Conservation (phyloP, 1,140 invertebrate genomes). For the Drosophila parvula region DNA sequence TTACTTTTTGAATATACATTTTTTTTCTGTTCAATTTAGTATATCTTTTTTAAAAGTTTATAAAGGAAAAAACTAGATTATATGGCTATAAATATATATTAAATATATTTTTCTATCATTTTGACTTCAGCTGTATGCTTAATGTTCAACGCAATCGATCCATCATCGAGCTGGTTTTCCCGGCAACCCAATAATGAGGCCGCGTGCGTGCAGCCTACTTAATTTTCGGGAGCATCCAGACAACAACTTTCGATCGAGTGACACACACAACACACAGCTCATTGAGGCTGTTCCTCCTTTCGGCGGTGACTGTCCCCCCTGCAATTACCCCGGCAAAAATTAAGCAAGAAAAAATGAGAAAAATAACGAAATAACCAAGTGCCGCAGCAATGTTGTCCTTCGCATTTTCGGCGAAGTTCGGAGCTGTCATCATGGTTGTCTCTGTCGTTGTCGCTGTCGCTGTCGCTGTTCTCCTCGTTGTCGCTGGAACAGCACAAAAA, state of each 20-base stretch:
- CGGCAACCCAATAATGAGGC: constrained; percentile 36
- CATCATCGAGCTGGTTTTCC: constrained; percentile 31
- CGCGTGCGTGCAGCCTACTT: constrained; percentile 41
- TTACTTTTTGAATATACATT: not conserved
- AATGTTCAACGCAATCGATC: constrained; percentile 22
- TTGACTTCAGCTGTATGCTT: not conserved
- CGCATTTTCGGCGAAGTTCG: constrained; percentile 60
- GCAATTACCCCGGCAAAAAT: constrained; percentile 57
- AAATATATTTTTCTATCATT: not conserved
- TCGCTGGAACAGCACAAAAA: constrained; percentile 47
- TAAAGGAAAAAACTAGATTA: too few relatives aligned
- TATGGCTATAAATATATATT: too few relatives aligned
- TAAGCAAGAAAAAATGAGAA: constrained; percentile 1
- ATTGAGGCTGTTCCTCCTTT: constrained; percentile 47
- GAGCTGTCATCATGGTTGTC: constrained; percentile 53
- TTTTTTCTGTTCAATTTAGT: too few relatives aligned
- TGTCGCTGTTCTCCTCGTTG: constrained; percentile 54
- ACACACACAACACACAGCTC: constrained; percentile 38
- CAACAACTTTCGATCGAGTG: constrained; percentile 48
- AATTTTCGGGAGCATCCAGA: constrained; percentile 32
- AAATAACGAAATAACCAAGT: constrained; percentile 37
- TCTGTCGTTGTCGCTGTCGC: constrained; percentile 23
- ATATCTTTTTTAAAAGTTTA: too few relatives aligned
- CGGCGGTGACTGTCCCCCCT: constrained; percentile 74
- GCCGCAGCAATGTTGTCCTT: constrained; percentile 72